Evolutionary conservation across 2,797 vertebrate species (phyloP), one percentile per base, ranked within the genome.

Genomic region (Cynodonichthys magdalenae): DNA sequence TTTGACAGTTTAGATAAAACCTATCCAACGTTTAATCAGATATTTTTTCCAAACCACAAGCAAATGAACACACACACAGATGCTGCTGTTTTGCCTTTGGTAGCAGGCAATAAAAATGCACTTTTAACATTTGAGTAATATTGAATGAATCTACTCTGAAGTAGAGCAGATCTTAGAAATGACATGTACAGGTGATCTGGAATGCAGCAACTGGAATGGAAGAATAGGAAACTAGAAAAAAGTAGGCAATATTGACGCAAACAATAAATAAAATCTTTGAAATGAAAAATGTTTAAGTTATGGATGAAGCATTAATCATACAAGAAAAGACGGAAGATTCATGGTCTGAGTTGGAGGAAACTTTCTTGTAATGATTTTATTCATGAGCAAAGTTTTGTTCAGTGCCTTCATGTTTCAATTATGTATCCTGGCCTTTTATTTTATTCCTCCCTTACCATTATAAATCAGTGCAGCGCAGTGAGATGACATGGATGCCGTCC

Each of bases 351-450:
- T 66, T 75, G 79, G 79, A 63, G 81, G 84, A 87, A 63, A 77
- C 55, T 53, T 79, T 86, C 73, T 85, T 87, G 86, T 83, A 85
- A 90, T 87, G 82, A 90, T 85, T 82, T 84, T 87, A 91, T 89
- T 88, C 64, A 89, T 89, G 82, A 90, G 74, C 55, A 74, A 81
- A 79, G 72, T 86, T 87, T 84, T 89, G 81, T 90, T 90, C 83
- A 63, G 69, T 73, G 75, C 69, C 68, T 88, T 82, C 71, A 64
- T 74, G 66, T 79, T 83, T 84, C 80, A 86, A 66, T 85, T 63
- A 81, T 85, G 76, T 79, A 81, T 79, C 68, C 60, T 80, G 64
- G 79, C 66, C 59, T 76, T 53, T 61, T 75, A 69, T 85, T 82
- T 85, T 65, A 61, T 57, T 52, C 61, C 68, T 81, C 52, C 65